These are phyloP conservation scores for Amphiduros pacificus DNA, from an alignment of 2,888 invertebrate species.

Conservation along the genomic window DNA sequence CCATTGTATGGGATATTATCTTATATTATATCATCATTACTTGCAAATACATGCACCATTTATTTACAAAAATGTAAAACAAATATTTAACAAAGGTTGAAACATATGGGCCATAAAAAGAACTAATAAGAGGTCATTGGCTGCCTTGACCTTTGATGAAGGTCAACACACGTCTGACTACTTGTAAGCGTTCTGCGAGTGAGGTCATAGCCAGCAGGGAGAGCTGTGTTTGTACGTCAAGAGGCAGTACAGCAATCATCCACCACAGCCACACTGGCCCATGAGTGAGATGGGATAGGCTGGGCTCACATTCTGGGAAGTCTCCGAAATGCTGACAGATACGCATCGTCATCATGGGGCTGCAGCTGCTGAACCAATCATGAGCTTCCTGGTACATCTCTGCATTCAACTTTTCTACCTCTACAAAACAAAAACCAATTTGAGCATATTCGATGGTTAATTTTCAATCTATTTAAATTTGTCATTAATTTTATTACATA, in stretches of 20 bases:
- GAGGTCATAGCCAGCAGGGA: conserved; percentile 79
- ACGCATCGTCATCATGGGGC: conserved; percentile 68
- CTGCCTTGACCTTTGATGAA: neutral
- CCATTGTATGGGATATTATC: too few relatives aligned
- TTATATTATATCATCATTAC: too few relatives aligned
- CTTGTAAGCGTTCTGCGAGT: conserved; percentile 73
- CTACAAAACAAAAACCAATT: conserved; percentile 39
- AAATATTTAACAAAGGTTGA: too few relatives aligned
- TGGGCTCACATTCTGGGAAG: conserved; percentile 70
- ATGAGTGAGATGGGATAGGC: conserved; percentile 65
- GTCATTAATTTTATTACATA: too few relatives aligned
- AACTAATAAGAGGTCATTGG: too few relatives aligned
- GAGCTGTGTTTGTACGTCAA: conserved; percentile 77
- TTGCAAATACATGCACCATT: too few relatives aligned
- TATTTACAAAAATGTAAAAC: too few relatives aligned
- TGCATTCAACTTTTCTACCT: conserved; percentile 36
- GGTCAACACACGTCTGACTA: conserved; percentile 34
- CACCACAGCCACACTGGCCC: conserved; percentile 93
- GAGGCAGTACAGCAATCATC: conserved; percentile 82
- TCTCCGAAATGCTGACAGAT: conserved; percentile 77
- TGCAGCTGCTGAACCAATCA: conserved; percentile 73
- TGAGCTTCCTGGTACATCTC: conserved; percentile 37
- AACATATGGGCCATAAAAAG: too few relatives aligned
- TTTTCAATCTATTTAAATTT: too few relatives aligned
- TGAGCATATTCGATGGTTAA: too few relatives aligned